A percentile compares a stretch with the other conserved stretches of the same genome.
Evolutionary conservation across 2,113 vertebrate species (phyloP).

Genomic region (Hymenochirus boettgeri): DNA sequence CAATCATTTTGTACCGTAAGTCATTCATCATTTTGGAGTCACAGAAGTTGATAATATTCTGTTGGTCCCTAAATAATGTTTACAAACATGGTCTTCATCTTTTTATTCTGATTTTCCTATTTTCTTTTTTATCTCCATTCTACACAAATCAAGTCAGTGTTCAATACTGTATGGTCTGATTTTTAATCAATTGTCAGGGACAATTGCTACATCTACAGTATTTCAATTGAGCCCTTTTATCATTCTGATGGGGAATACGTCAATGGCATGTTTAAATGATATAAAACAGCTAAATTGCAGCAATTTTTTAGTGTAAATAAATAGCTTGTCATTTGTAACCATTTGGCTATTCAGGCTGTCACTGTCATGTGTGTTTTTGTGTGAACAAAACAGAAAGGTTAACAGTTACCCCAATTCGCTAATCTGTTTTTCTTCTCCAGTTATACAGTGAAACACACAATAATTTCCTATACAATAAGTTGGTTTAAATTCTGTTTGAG

Average conservation of each 20-base stretch:
- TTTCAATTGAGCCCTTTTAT: conserved; percentile 25
- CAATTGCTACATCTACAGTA: conserved; percentile 29
- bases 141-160: conserved; percentile 24
- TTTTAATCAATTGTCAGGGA: conserved; percentile 33
- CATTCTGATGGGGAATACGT: conserved; percentile 27
- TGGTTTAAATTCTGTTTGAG: too few relatives aligned
- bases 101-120: conserved; percentile 6
- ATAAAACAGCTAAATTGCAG: conserved; percentile 36
- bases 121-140: conserved; percentile 17
- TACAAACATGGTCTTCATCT: background rate
- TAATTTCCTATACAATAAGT: background rate
- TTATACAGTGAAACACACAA: background rate
- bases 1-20: too few relatives aligned
- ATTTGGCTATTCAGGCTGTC: conserved; percentile 26
- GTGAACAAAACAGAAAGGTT: conserved; percentile 15
- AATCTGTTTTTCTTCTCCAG: background rate
- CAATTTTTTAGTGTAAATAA: conserved; percentile 23
- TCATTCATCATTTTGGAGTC: too few relatives aligned
- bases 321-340: conserved; percentile 28
- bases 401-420: background rate
- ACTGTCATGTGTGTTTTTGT: conserved; percentile 17
- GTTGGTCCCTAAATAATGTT: background rate
- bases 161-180: conserved; percentile 19
- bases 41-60: background rate
- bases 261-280: conserved; percentile 27